Evolutionary conservation across 2,888 invertebrate genomes (phyloP).

Genomic region (Patella pellucida): DNA sequence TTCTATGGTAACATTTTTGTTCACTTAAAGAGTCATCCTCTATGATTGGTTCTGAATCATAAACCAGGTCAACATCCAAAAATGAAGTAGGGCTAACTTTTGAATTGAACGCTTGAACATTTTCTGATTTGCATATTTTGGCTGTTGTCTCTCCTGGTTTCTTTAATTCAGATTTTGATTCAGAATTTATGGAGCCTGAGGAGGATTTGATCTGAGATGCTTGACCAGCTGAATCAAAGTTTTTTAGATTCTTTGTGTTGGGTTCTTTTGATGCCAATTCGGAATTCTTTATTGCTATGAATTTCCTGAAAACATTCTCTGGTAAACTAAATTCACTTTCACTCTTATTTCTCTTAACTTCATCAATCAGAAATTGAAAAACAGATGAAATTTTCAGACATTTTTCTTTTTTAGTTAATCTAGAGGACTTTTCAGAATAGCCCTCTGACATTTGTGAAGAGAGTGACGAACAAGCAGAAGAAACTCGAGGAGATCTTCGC

Average conservation of each 20-base stretch:
- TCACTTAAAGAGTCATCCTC: background rate
- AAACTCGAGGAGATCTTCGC: slow-evolving; percentile 36
- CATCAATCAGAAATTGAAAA: slow-evolving; percentile 58
- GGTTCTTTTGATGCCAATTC: background rate
- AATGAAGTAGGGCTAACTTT: too few relatives aligned
- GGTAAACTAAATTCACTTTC: slow-evolving; percentile 45
- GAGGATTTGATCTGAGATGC: too few relatives aligned
- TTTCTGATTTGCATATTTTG: too few relatives aligned
- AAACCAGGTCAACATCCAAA: background rate
- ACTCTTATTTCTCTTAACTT: slow-evolving; percentile 42
- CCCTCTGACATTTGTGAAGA: background rate
- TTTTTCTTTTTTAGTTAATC: slow-evolving; percentile 29
- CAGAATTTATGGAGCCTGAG: background rate
- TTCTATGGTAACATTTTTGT: background rate
- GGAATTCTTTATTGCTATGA: background rate
- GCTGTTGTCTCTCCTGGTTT: background rate
- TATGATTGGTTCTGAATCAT: background rate
- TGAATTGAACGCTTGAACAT: too few relatives aligned
- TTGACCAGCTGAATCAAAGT: background rate
- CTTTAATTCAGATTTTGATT: background rate
- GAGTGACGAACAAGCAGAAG: background rate
- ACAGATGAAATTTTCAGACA: slow-evolving; percentile 49
- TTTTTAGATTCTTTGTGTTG: background rate
- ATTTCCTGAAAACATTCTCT: slow-evolving; percentile 19
- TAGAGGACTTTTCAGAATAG: background rate